phyloP scores from a whole-genome alignment of 1,140 invertebrate species.

The Melitaea cinxia region DNA sequence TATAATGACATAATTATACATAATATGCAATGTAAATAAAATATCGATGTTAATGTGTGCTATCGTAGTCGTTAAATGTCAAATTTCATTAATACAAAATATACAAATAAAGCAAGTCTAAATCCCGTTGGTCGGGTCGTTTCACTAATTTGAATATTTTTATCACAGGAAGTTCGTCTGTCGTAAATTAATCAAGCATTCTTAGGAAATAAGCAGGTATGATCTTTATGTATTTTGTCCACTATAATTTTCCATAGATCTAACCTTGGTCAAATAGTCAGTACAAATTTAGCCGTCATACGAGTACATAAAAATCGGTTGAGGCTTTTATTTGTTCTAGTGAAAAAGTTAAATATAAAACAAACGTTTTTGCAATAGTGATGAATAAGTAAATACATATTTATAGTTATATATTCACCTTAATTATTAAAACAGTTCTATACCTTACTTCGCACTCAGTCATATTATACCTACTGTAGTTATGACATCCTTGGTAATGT shows the following conservation, averaged over 20 bases:
- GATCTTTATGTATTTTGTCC: too few relatives aligned
- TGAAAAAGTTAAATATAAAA: too few relatives aligned
- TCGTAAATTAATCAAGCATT: slow-evolving; percentile 67
- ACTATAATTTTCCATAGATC: too few relatives aligned
- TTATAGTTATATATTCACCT: too few relatives aligned
- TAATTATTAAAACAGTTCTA: too few relatives aligned
- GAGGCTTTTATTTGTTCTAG: too few relatives aligned
- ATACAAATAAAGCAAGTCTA: slow-evolving; percentile 44
- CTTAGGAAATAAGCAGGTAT: slow-evolving; percentile 54
- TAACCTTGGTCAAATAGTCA: too few relatives aligned
- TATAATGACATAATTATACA: slow-evolving; percentile 16
- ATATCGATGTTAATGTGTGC: slow-evolving; percentile 13
- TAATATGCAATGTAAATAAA: slow-evolving; percentile 24
- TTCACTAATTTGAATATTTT: slow-evolving; percentile 49
- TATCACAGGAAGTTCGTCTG: slow-evolving; percentile 66
- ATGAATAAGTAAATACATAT: too few relatives aligned
- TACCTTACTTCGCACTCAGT: too few relatives aligned
- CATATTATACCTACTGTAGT: not conserved
- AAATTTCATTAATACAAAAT: slow-evolving; percentile 51
- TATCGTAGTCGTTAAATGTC: slow-evolving; percentile 29
- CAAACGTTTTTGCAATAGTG: too few relatives aligned
- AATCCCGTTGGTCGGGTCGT: slow-evolving; percentile 51
- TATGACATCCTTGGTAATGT: not conserved
- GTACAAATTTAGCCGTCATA: too few relatives aligned
- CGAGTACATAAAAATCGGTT: too few relatives aligned